A percentile compares a stretch with the other conserved stretches of the same genome.
Evolutionary conservation across 2,113 vertebrate species (phyloP).

Genomic region (Myiozetetes cayanensis): DNA sequence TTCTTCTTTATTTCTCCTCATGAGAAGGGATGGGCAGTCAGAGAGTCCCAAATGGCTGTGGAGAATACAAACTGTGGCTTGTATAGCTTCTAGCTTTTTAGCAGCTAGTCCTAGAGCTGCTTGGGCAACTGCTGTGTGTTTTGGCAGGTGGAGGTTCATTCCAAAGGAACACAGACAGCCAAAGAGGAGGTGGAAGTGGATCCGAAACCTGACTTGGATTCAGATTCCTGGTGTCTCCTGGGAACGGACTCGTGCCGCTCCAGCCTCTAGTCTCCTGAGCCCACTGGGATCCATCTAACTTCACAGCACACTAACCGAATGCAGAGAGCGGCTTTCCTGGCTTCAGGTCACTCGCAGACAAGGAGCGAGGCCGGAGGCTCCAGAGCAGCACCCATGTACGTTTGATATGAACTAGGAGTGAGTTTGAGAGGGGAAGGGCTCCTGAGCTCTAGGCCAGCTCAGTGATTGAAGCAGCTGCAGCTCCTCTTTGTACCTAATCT

Average conservation of each 20-base stretch:
- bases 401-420: conserved; percentile 75
- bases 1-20: neutral
- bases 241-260: conserved; percentile 81
- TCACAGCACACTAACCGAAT: conserved; percentile 77
- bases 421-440: conserved; percentile 61
- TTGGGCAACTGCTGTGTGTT: conserved; percentile 35
- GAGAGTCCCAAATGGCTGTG: neutral
- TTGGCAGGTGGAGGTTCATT: conserved; percentile 74
- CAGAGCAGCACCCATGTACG: conserved; percentile 64
- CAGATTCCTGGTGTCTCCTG: conserved; percentile 83
- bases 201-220: conserved; percentile 79
- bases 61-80: neutral
- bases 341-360: conserved; percentile 74
- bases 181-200: conserved; percentile 79
- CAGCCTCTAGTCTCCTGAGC: conserved; percentile 78
- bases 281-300: conserved; percentile 73
- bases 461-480: conserved; percentile 68
- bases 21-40: neutral
- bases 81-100: neutral
- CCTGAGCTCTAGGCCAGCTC: conserved; percentile 60
- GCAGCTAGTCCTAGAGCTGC: neutral
- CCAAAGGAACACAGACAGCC: conserved; percentile 76
- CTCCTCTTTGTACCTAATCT: conserved; percentile 61
- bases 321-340: conserved; percentile 78
- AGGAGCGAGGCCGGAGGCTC: conserved; percentile 68